Percentiles rank a stretch among this genome's conserved stretches.
phyloP scores from a whole-genome alignment of 2,113 vertebrate species.

The Chlamydotis undulata region DNA sequence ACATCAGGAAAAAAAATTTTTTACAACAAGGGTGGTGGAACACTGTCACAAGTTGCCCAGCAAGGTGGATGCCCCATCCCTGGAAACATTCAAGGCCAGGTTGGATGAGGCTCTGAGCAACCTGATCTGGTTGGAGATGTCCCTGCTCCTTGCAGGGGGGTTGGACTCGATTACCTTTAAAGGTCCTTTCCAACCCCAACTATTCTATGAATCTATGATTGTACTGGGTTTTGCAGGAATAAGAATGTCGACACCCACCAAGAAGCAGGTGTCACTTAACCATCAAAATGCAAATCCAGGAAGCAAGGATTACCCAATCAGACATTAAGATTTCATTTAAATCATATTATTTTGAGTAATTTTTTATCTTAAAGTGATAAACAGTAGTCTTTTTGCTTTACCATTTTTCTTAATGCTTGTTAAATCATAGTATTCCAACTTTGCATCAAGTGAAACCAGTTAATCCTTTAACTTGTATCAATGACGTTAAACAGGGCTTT shows the following conservation, averaged over 20 bases:
- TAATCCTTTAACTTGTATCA: not conserved
- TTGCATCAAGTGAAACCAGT: not conserved
- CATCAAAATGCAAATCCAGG: not conserved
- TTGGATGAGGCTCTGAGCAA: no score
- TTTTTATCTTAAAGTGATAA: not conserved
- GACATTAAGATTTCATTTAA: not conserved
- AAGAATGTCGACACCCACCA: not conserved
- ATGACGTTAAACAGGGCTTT: not conserved
- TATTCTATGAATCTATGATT: not conserved
- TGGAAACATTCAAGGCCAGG: no score
- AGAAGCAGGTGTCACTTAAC: not conserved
- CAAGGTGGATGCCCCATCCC: no score
- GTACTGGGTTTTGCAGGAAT: not conserved
- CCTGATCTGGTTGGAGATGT: no score
- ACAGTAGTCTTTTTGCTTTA: not conserved
- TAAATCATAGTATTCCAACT: not conserved
- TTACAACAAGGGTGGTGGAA: no score
- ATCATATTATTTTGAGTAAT: no score
- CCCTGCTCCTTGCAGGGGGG: no score
- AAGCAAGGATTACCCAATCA: not conserved
- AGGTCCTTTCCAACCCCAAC: no score
- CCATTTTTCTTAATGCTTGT: not conserved
- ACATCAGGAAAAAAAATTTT: no score
- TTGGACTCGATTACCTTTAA: no score
- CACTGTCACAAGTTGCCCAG: no score